phyloP scores from a whole-genome alignment of 1,140 invertebrate genomes.

The Calycopis cecrops region DNA sequence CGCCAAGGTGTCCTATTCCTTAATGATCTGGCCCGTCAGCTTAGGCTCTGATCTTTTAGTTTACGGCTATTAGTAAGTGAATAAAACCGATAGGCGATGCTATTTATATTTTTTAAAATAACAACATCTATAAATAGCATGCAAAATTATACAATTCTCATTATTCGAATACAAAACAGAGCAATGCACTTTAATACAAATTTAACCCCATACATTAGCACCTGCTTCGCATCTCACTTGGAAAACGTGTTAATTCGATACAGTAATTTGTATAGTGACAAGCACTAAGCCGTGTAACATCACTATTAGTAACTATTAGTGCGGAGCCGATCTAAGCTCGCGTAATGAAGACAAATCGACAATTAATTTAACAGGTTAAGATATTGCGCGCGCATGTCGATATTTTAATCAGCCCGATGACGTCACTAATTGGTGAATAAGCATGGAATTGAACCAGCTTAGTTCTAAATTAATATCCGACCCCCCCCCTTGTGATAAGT shows the following conservation, averaged over 20 bases:
- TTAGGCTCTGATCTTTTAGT: no score
- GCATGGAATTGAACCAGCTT: not conserved
- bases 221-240: slow-evolving; percentile 24
- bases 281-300: slow-evolving; percentile 37
- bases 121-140: no score
- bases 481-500: no score
- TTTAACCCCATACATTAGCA: slow-evolving; percentile 21
- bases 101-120: no score
- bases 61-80: no score
- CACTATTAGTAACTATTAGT: slow-evolving; percentile 63
- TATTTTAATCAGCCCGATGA: slow-evolving; percentile 31
- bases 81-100: no score
- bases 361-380: slow-evolving; percentile 66
- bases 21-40: no score
- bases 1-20: no score
- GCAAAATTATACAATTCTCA: no score
- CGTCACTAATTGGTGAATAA: slow-evolving; percentile 15
- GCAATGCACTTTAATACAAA: no score
- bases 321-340: slow-evolving; percentile 40
- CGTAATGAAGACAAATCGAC: slow-evolving; percentile 63
- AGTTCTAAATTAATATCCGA: no score
- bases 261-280: slow-evolving; percentile 36
- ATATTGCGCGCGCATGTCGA: slow-evolving; percentile 29
- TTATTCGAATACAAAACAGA: no score
- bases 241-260: slow-evolving; percentile 13